Percentiles rank a stretch among this genome's conserved stretches.
Conservation (phyloP, 2,888 invertebrate genomes). For the Theodoxus fluviatilis region DNA sequence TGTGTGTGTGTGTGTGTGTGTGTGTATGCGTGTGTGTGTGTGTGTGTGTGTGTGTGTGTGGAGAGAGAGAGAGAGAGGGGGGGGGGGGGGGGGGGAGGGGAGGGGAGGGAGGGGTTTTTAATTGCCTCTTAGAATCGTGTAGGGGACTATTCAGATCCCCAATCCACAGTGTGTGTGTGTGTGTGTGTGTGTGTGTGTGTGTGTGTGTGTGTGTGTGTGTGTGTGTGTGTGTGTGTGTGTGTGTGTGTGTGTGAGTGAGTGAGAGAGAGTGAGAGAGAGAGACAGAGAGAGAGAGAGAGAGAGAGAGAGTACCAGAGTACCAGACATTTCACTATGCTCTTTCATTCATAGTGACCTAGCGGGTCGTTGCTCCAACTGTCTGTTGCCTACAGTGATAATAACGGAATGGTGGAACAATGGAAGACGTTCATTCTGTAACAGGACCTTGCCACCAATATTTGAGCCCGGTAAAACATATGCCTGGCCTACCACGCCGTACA, state of each 20-base stretch:
- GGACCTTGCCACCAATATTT: too few species aligned
- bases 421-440: too few species aligned
- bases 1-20: conserved; percentile 3
- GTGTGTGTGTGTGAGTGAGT: not conserved
- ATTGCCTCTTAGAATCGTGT: too few species aligned
- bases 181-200: conserved; percentile 9
- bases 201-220: conserved; percentile 10
- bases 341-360: too few species aligned
- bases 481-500: not conserved
- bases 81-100: not conserved
- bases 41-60: conserved; percentile 11
- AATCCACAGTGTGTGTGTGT: conserved; percentile 15
- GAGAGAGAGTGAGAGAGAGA: not conserved
- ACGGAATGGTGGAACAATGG: too few species aligned
- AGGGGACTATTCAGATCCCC: too few species aligned
- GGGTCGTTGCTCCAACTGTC: too few species aligned
- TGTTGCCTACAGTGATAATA: too few species aligned
- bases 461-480: too few species aligned
- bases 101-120: not conserved
- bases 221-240: conserved; percentile 2
- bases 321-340: not conserved
- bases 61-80: not conserved
- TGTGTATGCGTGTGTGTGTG: conserved; percentile 11
- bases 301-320: not conserved
- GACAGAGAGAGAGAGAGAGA: not conserved